Conservation (phyloP, 1,140 invertebrate species). For the Drosophila tropicalis region DNA sequence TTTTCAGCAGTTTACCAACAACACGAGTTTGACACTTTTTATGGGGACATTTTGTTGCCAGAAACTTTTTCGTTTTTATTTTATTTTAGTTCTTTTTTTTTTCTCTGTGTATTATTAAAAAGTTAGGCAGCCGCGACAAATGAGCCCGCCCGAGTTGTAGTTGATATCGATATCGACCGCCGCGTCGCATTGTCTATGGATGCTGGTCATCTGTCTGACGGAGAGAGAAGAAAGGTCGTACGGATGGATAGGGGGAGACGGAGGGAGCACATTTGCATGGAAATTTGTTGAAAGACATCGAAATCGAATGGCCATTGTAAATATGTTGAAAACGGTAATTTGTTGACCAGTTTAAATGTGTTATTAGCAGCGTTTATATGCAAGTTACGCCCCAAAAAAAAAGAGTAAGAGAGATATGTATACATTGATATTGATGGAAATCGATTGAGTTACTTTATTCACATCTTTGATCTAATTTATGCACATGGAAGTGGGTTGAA, state of each 20-base stretch:
- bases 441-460: slow-evolving; percentile 34
- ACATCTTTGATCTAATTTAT: slow-evolving; percentile 65
- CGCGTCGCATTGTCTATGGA: slow-evolving; percentile 72
- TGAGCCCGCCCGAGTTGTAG: slow-evolving; percentile 70
- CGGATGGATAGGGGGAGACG: neutral
- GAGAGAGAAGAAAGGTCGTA: neutral
- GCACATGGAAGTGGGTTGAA: slow-evolving; percentile 63
- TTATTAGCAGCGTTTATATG: slow-evolving; percentile 81
- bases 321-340: slow-evolving; percentile 75
- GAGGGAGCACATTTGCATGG: slow-evolving; percentile 63
- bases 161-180: slow-evolving; percentile 47
- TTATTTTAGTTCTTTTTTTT: neutral
- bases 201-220: slow-evolving; percentile 73
- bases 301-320: slow-evolving; percentile 49
- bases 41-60: slow-evolving; percentile 32
- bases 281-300: slow-evolving; percentile 75
- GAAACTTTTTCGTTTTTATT: slow-evolving; percentile 58
- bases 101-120: slow-evolving; percentile 44
- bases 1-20: slow-evolving; percentile 61
- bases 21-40: slow-evolving; percentile 70
- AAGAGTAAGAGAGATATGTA: slow-evolving; percentile 13
- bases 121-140: slow-evolving; percentile 65
- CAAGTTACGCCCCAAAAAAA: slow-evolving; percentile 66
- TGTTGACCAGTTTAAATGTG: slow-evolving; percentile 78
- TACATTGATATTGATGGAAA: slow-evolving; percentile 21